Conservation (phyloP, 1,140 invertebrate genomes). For the Meloidogyne hapla region DNA sequence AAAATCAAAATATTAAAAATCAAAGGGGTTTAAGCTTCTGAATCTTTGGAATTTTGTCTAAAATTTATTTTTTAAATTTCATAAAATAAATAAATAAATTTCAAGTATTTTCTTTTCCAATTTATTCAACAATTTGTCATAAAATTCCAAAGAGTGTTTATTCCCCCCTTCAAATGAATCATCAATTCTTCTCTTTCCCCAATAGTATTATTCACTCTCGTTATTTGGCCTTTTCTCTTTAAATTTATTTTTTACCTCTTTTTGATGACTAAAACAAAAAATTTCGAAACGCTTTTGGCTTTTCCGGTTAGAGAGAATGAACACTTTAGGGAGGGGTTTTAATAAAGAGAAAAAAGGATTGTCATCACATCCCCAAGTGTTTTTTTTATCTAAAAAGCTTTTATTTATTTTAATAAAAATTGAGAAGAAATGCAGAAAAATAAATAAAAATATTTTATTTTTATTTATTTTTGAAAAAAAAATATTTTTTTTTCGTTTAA, state of each 20-base stretch:
- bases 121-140: constrained; percentile 8
- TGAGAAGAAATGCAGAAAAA: too few species aligned
- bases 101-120: background rate
- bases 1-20: too few species aligned
- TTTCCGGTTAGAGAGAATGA: background rate
- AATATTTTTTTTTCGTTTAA: too few species aligned
- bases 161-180: background rate
- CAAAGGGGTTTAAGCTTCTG: too few species aligned
- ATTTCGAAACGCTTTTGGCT: background rate
- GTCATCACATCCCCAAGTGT: background rate
- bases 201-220: background rate
- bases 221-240: background rate
- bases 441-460: too few species aligned
- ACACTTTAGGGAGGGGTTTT: background rate
- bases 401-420: background rate
- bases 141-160: background rate
- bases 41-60: background rate
- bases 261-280: constrained; percentile 6
- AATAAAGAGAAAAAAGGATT: background rate
- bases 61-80: background rate
- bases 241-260: background rate
- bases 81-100: background rate
- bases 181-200: background rate
- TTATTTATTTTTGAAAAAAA: too few species aligned
- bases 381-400: background rate